Percentiles rank a stretch among this genome's conserved stretches.
Evolutionary conservation across 2,888 invertebrate genomes (phyloP).

Genomic region (Polydrusus pterygomalis): DNA sequence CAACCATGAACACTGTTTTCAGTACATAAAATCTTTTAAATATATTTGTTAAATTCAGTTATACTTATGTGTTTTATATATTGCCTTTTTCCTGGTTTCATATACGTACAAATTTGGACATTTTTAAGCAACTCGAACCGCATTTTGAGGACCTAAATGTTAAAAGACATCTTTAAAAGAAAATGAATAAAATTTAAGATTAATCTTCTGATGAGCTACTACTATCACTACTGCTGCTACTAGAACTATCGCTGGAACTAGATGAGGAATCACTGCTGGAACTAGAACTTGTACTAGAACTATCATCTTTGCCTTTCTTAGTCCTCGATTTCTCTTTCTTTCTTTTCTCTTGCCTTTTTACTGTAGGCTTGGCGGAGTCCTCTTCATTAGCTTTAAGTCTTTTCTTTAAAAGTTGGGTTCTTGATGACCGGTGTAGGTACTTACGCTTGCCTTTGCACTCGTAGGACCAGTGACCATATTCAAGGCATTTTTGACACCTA

Average conservation of each 20-base stretch:
- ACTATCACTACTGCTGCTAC: too few species aligned
- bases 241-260: constrained; percentile 18
- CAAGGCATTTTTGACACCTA: constrained; percentile 93
- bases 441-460: constrained; percentile 94
- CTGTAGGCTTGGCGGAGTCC: constrained; percentile 43
- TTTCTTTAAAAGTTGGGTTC: constrained; percentile 87
- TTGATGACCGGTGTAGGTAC: constrained; percentile 87
- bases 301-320: constrained; percentile 55
- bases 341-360: constrained; percentile 49
- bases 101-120: too few species aligned
- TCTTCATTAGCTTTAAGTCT: constrained; percentile 73
- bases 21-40: constrained; percentile 36
- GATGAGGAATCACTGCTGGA: constrained; percentile 49
- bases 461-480: constrained; percentile 96
- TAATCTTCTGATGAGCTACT: constrained; percentile 44
- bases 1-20: constrained; percentile 24
- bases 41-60: constrained; percentile 46
- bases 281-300: constrained; percentile 53
- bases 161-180: background rate
- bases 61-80: background rate
- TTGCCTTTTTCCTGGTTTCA: too few species aligned
- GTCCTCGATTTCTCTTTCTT: constrained; percentile 52
- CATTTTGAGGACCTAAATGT: background rate
- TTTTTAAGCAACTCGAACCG: too few species aligned
- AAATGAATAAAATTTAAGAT: constrained; percentile 1